Base-by-base conservation (phyloP, 1,140 invertebrate species). In the Neodiprion pinetum region DNA sequence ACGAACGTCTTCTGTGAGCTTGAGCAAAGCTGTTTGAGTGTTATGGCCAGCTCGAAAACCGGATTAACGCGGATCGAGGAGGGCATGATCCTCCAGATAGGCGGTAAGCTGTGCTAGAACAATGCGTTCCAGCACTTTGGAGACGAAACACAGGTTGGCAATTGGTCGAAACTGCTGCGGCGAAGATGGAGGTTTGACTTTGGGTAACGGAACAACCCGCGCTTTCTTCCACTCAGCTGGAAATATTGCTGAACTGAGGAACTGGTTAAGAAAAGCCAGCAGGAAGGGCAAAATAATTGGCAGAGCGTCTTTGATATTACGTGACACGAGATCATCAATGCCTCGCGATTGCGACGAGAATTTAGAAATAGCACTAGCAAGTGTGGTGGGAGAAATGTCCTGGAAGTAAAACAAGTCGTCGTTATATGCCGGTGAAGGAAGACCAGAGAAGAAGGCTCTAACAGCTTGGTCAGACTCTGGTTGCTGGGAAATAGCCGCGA, bases 1-100 rank as follows among this genome's bases (percentile, higher is more conserved):
- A 14, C 67, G 17, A 70, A 75, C 61, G 70, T 77, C 74, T 17
- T 76, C 75, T 14, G 66, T 69, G 7, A 76, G 17, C 67, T 69
- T 70, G 10, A 77, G 12, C 23, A 77, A 1, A 7, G 74, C 74
- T n/a, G 74, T 69, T 49, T 70, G 47, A 0, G 74, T 72, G 47
- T 61, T 73, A 12, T 50, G n/a, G 28, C 48, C 50, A 8, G 49
- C 14, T 12, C 49, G 50, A 48, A 76, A 76, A 70, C 70, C 76
- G 40, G 74, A 76, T 50, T 70, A 65, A 28, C 5, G 65, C 23
- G 67, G 49, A 47, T 70, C 12, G 50, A 40, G 21, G 50, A 53
- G 40, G 17, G 17, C 2, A 9, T 50, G 72, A 48, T 70, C 11
- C 2, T 76, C 48, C 1, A 72, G 21, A 49, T 71, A 75, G 9